Evolutionary conservation across 2,888 invertebrate species (phyloP), one percentile per base, ranked within the genome.

Genomic region (Drosophila robusta): DNA sequence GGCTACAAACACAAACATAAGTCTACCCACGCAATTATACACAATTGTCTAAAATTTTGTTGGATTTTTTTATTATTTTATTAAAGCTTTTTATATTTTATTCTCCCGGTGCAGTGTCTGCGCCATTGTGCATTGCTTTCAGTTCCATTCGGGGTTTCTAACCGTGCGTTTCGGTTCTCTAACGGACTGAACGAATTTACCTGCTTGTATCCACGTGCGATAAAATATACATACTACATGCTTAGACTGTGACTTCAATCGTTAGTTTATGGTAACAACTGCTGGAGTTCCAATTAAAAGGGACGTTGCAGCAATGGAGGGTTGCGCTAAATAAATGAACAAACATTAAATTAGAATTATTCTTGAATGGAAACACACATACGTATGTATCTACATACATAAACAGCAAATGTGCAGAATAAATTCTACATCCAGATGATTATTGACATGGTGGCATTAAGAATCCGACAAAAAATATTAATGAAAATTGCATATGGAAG

Each of bases 401-500:
- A 22, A 11, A 47, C 14, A 24, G 18, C 29, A 9, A 9, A 29
- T 29, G 29, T 32, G 22, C 24, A 56, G 64, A 52, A 50, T 24
- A 38, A 14, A 22, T 32, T 22, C 47, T 63, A 34, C 34, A 34
- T 34, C 34, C 34, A 34, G 11, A 44, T 50, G 47, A 69, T 67
- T 44, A 51, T 46, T 51, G 50, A 67, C 51, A 32, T 34, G 34
- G 39, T 46, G 68, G 49, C 61, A 78, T 71, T 49, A 78, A 73
- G 67, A 49, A 65, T 51, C 58, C 51, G 45, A 69, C 50, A 71
- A 56, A 75, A 62, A 52, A 67, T 75, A 87, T 88, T 89, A 88
- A 87, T 76, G 83, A 75, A 90, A 89, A 90, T 89, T 89, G 81
- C 89, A 83, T 77, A 80, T 85, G 90, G 90, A 90, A 90, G 89